Conservation (phyloP, 2,888 invertebrate genomes). For the Latheticus oryzae region DNA sequence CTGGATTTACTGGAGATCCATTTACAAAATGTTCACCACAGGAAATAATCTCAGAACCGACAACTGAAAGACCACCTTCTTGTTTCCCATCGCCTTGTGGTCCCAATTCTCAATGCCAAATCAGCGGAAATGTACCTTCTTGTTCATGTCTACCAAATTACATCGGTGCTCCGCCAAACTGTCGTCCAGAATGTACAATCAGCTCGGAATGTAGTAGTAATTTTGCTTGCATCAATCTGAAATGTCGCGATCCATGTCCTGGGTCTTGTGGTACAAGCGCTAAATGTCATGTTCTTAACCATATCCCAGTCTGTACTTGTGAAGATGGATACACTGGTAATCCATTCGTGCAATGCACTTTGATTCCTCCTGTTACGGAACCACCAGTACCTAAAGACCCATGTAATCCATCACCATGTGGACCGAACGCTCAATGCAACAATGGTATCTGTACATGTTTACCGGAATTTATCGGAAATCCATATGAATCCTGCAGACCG, state of each 20-base stretch:
- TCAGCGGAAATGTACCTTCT: slow-evolving; percentile 78
- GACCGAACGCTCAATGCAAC: slow-evolving; percentile 76
- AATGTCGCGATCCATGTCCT: slow-evolving; percentile 85
- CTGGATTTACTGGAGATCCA: slow-evolving; percentile 88
- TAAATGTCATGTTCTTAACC: slow-evolving; percentile 81
- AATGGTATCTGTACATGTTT: slow-evolving; percentile 74
- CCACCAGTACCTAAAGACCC: slow-evolving; percentile 67
- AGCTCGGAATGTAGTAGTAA: slow-evolving; percentile 84
- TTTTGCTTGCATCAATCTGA: slow-evolving; percentile 81
- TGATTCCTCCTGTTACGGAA: slow-evolving; percentile 66
- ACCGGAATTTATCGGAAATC: slow-evolving; percentile 75
- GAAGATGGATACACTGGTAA: slow-evolving; percentile 82
- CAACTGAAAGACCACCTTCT: slow-evolving; percentile 77
- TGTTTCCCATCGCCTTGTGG: slow-evolving; percentile 88
- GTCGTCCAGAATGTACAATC: slow-evolving; percentile 83
- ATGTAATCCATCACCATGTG: slow-evolving; percentile 82
- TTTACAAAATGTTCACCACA: slow-evolving; percentile 79
- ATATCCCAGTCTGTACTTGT: slow-evolving; percentile 84
- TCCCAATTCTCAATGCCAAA: slow-evolving; percentile 83
- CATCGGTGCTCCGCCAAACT: slow-evolving; percentile 82
- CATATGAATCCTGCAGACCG: slow-evolving; percentile 76
- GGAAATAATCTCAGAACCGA: slow-evolving; percentile 67
- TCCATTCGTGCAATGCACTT: slow-evolving; percentile 79
- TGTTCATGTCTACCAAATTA: slow-evolving; percentile 85
- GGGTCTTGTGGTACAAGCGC: slow-evolving; percentile 86